These are phyloP conservation scores for Phainopepla nitens DNA, from an alignment of 2,113 vertebrate species.

Conservation along the genomic window DNA sequence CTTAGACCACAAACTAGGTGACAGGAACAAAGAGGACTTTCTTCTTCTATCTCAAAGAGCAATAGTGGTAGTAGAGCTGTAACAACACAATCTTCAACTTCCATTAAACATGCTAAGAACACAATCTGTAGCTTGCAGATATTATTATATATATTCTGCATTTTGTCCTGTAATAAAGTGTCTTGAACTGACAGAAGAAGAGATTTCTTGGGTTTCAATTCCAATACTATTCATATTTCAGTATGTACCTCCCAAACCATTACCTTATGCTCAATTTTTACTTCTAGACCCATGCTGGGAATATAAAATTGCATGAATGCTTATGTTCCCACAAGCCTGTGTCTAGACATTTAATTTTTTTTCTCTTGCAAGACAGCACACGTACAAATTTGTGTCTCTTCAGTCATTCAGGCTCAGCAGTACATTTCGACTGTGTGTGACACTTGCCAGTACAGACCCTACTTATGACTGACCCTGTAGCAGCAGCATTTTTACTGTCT, in stretches of 20 bases:
- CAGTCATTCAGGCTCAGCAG: background rate
- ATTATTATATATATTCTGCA: background rate
- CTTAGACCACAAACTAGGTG: background rate
- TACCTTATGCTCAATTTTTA: background rate
- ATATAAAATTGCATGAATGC: fast-evolving
- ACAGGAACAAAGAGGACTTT: background rate
- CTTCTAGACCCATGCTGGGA: background rate
- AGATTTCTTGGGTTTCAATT: background rate
- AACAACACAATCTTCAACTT: background rate
- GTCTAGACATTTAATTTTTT: background rate
- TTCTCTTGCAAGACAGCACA: background rate
- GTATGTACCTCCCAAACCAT: background rate
- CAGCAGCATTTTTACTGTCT: background rate
- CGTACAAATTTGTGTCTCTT: background rate
- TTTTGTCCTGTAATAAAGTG: background rate
- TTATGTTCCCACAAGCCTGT: background rate
- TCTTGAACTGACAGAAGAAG: background rate
- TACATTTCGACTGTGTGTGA: background rate
- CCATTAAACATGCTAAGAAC: background rate
- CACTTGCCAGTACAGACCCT: background rate
- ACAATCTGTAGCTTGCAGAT: background rate
- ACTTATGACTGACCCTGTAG: background rate
- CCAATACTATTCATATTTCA: background rate
- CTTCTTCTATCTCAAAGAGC: background rate
- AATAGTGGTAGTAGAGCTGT: background rate